Evolutionary conservation across 2,113 vertebrate species (phyloP).

Genomic region (Theristicus caerulescens): DNA sequence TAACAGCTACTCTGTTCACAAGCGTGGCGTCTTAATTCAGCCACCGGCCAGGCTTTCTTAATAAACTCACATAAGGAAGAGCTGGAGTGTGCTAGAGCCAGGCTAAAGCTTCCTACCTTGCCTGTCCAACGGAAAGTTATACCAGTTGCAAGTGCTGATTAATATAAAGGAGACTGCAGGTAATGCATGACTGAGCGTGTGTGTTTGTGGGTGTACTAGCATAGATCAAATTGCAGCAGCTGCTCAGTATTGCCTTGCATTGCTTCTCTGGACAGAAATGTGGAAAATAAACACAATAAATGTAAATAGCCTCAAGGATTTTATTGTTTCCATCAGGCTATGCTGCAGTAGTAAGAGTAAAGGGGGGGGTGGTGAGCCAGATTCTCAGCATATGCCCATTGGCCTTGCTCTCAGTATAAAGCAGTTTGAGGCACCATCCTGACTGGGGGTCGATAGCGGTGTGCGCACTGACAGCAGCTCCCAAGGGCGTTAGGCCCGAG

Average conservation of each 20-base stretch:
- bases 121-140: not conserved
- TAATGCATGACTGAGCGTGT: fast-evolving
- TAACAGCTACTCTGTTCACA: not conserved
- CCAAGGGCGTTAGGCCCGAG: fast-evolving
- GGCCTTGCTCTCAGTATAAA: not conserved
- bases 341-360: not conserved
- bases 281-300: not conserved
- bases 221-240: not conserved
- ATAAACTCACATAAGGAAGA: not conserved
- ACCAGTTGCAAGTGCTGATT: not conserved
- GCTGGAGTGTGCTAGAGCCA: not conserved
- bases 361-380: not conserved
- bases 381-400: not conserved
- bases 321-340: not conserved
- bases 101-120: not conserved
- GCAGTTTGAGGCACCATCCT: not conserved
- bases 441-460: not conserved
- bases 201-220: no score
- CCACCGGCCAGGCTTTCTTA: not conserved
- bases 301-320: not conserved
- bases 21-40: not conserved
- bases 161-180: not conserved
- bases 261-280: not conserved
- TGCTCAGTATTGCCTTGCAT: not conserved
- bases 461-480: not conserved